Base-by-base conservation (phyloP, 2,113 vertebrate genomes). In the Seriola aureovittata region DNA sequence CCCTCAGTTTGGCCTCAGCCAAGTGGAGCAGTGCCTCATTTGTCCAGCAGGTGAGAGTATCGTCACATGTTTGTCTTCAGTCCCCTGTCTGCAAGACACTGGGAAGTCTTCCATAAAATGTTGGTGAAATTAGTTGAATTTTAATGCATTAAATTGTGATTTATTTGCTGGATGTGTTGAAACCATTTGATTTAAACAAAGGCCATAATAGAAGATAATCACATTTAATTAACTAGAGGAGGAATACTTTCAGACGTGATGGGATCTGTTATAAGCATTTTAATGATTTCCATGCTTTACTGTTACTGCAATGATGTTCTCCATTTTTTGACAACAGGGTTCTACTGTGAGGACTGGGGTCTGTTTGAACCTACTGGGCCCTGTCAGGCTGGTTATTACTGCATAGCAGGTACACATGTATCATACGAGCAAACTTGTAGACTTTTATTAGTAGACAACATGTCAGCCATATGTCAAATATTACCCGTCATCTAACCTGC, bases 291-390 rank as follows among this genome's bases (percentile, higher is more conserved):
- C 1, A 55, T 19, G 34, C 14, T 4, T 63, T 64, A 34, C 13
- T 80, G 13, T 64, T n/a, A 16, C 57, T 76, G 13, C 40, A 68
- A 0, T 68, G 54, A 4, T 66, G 4, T 55, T 71, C 62, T 2
- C 52, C 4, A 44, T 60, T 25, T 25, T 87, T 63, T 60, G 16
- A 23, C 19, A 17, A 46, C 75, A 97, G 96, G 96, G 16, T 94
- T 95, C 91, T 97, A 93, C 88, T 97, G 96, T 93, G 96, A 94
- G 66, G 95, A 96, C 12, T 96, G 96, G 95, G 95, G 95, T 67
- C 89, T 96, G 14, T 94, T 95, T 70, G 95, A 94, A 87, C 94
- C 96, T 17, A 93, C 93, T 68, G 96, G 96, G n/a, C 93, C 86
- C 62, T 97, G 96, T 83, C 93, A 95, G 71, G 93, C 95, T 57